A percentile compares a stretch with the other conserved stretches of the same genome.
Conservation (phyloP, 1,140 invertebrate genomes). For the Drosophila repletoides region DNA sequence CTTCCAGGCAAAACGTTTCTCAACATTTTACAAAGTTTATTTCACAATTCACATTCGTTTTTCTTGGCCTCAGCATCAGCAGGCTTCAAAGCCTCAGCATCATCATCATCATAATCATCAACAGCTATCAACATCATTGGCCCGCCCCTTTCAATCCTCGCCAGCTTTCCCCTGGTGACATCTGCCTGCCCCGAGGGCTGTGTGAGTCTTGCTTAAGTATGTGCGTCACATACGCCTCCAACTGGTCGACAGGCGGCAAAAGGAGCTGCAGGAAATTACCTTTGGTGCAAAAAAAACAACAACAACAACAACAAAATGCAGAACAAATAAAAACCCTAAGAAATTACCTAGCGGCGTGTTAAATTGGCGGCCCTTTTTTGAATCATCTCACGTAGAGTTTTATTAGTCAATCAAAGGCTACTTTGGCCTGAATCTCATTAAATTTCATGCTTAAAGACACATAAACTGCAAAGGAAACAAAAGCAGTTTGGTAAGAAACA, state of each 20-base stretch:
- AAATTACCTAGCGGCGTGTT: constrained; percentile 65
- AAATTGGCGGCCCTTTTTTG: constrained; percentile 45
- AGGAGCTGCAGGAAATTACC: constrained; percentile 51
- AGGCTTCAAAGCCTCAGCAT: not conserved
- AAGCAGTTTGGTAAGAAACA: no score
- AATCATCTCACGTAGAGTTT: constrained; percentile 73
- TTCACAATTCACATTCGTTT: constrained; percentile 49
- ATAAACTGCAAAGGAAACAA: no score
- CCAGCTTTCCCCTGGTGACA: constrained; percentile 39
- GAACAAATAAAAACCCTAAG: constrained; percentile 25
- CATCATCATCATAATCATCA: constrained; percentile 64
- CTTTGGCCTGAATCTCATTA: constrained; percentile 67
- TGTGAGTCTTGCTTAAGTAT: constrained; percentile 61
- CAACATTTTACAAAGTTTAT: constrained; percentile 67
- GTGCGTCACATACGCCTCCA: constrained; percentile 69
- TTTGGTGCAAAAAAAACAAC: constrained; percentile 46
- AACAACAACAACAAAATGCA: no score
- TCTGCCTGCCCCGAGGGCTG: constrained; percentile 53
- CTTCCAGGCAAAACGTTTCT: constrained; percentile 23
- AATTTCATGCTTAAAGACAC: no score
- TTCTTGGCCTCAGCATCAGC: not conserved
- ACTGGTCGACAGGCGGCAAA: constrained; percentile 7
- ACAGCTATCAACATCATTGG: constrained; percentile 55
- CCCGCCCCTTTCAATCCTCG: constrained; percentile 28
- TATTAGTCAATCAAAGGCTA: constrained; percentile 78